Percentiles rank a stretch among this genome's conserved stretches.
Conservation (phyloP, 2,888 invertebrate species). For the Dasysyrphus tricinctus region DNA sequence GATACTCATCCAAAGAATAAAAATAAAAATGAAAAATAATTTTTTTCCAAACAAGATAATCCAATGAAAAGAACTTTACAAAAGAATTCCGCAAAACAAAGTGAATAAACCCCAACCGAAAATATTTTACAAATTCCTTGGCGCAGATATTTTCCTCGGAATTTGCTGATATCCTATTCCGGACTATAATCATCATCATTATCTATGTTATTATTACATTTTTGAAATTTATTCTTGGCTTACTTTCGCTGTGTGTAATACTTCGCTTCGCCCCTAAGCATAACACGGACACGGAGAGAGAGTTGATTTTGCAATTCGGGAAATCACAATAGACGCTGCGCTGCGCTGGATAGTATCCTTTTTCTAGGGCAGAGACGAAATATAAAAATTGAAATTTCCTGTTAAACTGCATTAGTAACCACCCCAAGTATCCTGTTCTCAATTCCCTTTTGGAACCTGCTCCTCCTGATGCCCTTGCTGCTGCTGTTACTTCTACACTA, state of each 20-base stretch:
- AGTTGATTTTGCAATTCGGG: constrained; percentile 46
- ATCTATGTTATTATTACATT: constrained; percentile 54
- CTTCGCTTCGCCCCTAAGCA: constrained; percentile 11
- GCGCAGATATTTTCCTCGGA: constrained; percentile 16
- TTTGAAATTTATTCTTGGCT: constrained; percentile 43
- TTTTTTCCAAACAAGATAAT: constrained; percentile 34
- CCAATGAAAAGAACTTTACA: constrained; percentile 43
- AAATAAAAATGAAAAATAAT: not conserved
- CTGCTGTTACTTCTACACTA: not conserved
- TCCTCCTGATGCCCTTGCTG: not conserved
- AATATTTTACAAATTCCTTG: constrained; percentile 45
- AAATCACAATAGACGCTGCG: constrained; percentile 13
- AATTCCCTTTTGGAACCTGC: constrained; percentile 18
- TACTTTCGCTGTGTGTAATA: constrained; percentile 2
- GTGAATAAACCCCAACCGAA: constrained; percentile 34
- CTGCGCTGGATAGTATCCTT: not conserved
- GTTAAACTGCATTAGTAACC: constrained; percentile 56
- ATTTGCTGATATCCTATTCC: constrained; percentile 41
- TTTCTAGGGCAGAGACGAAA: not conserved
- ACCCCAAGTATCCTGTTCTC: constrained; percentile 55
- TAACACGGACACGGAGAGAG: not conserved
- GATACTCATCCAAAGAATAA: not conserved
- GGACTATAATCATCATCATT: constrained; percentile 51
- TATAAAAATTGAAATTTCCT: constrained; percentile 10
- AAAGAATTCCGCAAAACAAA: constrained; percentile 36